Percentiles rank a stretch among this genome's conserved stretches.
Conservation (phyloP, 2,113 vertebrate species). For the Melanocharis versteri region DNA sequence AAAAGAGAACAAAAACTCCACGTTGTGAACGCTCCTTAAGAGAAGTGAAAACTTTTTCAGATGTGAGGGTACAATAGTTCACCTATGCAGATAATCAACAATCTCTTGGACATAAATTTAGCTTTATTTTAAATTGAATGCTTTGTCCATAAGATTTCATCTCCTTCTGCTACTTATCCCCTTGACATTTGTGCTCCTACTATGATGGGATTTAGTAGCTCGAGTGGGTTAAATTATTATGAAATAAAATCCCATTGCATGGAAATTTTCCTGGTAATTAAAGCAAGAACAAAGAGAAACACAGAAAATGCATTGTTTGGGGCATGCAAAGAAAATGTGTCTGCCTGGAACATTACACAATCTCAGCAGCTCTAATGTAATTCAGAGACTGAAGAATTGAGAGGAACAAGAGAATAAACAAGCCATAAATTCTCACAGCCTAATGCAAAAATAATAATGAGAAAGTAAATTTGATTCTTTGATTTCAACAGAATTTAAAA, state of each 20-base stretch:
- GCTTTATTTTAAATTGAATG: not conserved
- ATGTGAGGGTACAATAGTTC: not conserved
- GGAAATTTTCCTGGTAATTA: conserved; percentile 15
- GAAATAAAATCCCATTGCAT: conserved; percentile 44
- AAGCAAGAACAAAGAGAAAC: not conserved
- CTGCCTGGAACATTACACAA: not conserved
- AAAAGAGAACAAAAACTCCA: not conserved
- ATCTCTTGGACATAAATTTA: not conserved
- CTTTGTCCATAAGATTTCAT: not conserved
- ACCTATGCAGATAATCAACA: not conserved
- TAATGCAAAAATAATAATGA: conserved; percentile 25
- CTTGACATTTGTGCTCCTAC: not conserved
- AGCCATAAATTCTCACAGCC: not conserved
- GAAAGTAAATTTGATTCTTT: conserved; percentile 11
- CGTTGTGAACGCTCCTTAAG: not conserved
- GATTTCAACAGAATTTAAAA: not conserved
- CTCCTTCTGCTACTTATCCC: not conserved
- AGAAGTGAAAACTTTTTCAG: not conserved
- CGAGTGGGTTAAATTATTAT: not conserved
- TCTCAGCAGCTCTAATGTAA: not conserved
- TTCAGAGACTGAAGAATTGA: not conserved
- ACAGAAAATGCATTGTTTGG: not conserved
- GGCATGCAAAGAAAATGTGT: not conserved
- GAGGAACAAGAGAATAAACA: not conserved
- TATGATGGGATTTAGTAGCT: not conserved